phyloP scores from a whole-genome alignment of 2,797 vertebrate species.

The Arctocebus calabarensis region DNA sequence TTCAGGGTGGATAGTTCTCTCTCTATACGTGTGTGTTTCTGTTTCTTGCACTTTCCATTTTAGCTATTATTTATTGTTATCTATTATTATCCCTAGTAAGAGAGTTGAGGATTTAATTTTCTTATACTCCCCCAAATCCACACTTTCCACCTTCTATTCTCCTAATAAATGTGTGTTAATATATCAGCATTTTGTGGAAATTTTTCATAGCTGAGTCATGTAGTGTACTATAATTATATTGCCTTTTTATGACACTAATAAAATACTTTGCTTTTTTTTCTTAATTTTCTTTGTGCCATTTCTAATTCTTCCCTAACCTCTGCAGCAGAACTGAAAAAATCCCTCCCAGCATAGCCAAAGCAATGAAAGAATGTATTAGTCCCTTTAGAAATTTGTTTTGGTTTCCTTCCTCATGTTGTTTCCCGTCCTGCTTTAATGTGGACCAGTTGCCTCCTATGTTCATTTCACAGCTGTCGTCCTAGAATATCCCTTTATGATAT shows the following conservation, averaged over 20 bases:
- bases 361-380: background rate
- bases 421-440: background rate
- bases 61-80: background rate
- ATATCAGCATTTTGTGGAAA: background rate
- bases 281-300: background rate
- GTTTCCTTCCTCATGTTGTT: background rate
- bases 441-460: background rate
- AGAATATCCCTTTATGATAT: background rate
- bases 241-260: background rate
- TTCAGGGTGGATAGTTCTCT: background rate
- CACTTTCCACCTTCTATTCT: background rate
- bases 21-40: background rate
- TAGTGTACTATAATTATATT: background rate
- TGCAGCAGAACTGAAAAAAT: background rate
- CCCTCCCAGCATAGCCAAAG: background rate
- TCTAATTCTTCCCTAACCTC: background rate
- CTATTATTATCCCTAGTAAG: background rate
- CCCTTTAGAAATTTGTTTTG: background rate
- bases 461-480: background rate
- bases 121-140: background rate
- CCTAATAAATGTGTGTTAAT: background rate
- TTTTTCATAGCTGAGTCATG: background rate
- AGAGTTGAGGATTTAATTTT: slow-evolving; percentile 11
- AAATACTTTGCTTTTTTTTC: background rate
- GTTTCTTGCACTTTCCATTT: background rate